Evolutionary conservation across 2,113 vertebrate genomes (phyloP).

Genomic region (rat (Rattus norvegicus)): GRCr8 NC_086028.1:11632001-11632500

Average conservation of each 20-base stretch:
- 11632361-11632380: constrained; percentile 91
- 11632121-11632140: background rate
- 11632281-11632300: constrained; percentile 92
- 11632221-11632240: background rate
- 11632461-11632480: constrained; percentile 92
- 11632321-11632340: constrained; percentile 92
- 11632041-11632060: background rate
- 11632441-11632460: constrained; percentile 92
- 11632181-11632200: background rate
- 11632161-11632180: background rate
- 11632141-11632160: background rate
- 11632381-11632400: constrained; percentile 93
- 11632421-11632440: constrained; percentile 90
- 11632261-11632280: constrained; percentile 89
- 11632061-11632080: background rate
- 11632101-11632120: background rate
- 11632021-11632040: background rate
- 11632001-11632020: background rate
- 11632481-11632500: constrained; percentile 93
- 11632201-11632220: background rate
- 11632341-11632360: constrained; percentile 95
- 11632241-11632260: background rate
- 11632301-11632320: constrained; percentile 92
- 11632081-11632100: background rate
- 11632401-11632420: constrained; percentile 92